phyloP scores from a whole-genome alignment of 2,113 vertebrate genomes.

The Podarcis cretensis region DNA sequence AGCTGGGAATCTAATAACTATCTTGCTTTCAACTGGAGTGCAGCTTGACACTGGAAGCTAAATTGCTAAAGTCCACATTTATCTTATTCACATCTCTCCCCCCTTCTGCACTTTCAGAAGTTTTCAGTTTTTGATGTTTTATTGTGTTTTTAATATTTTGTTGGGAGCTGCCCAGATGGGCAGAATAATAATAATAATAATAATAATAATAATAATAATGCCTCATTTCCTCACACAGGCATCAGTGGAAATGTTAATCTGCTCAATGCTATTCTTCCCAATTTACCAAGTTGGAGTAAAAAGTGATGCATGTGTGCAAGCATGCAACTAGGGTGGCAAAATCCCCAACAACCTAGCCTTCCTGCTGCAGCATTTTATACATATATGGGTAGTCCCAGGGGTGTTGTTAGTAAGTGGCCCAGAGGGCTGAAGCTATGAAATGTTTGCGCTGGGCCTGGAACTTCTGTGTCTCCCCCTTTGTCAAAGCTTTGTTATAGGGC shows the following conservation, averaged over 20 bases:
- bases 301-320: background rate
- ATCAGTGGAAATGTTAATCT: background rate
- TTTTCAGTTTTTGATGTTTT: too few relatives aligned
- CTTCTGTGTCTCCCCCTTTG: background rate
- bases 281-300: background rate
- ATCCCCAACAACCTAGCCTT: background rate
- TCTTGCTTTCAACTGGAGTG: constrained; percentile 30
- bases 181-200: too few relatives aligned
- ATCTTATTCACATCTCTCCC: background rate
- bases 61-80: constrained; percentile 22
- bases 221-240: background rate
- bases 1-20: background rate
- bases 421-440: background rate
- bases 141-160: too few relatives aligned
- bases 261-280: background rate
- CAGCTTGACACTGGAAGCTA: constrained; percentile 24
- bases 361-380: background rate
- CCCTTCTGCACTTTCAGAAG: background rate
- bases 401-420: background rate
- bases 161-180: too few relatives aligned
- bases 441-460: background rate
- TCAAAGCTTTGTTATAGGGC: background rate
- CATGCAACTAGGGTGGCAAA: background rate
- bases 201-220: too few relatives aligned
- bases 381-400: background rate